These are phyloP conservation scores for Neofelis nebulosa DNA, from an alignment of 2,113 vertebrate species.

Conservation along the genomic window DNA sequence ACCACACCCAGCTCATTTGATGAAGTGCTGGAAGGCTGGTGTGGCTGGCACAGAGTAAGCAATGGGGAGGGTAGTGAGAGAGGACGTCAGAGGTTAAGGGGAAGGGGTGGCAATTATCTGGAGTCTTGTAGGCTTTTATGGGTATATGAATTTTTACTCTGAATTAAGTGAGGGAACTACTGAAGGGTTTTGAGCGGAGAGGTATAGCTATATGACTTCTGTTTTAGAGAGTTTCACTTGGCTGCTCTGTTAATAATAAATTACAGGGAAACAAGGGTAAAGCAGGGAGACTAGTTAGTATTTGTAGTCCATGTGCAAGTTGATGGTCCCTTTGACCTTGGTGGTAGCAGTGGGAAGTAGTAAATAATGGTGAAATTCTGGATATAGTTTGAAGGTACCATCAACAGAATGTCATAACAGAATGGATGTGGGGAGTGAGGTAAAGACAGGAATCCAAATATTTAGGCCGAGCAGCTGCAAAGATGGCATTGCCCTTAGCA, in stretches of 20 bases:
- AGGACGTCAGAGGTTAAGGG: not conserved
- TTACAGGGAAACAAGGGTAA: not conserved
- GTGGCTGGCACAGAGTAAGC: not conserved
- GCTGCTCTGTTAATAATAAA: not conserved
- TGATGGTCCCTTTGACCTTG: not conserved
- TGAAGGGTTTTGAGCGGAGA: not conserved
- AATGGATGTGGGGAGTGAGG: not conserved
- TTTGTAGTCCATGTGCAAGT: not conserved
- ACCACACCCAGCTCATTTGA: not conserved
- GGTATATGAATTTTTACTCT: not conserved
- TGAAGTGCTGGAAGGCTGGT: not conserved
- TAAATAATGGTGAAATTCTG: not conserved
- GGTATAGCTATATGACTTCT: not conserved
- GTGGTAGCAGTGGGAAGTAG: not conserved
- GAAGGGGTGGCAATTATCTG: not conserved
- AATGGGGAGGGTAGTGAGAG: not conserved
- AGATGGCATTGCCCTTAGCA: not conserved
- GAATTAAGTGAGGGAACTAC: not conserved
- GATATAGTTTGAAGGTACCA: not conserved
- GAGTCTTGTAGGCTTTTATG: not conserved
- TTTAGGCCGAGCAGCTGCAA: not conserved
- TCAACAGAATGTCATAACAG: not conserved
- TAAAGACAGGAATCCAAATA: slow-evolving; percentile 26
- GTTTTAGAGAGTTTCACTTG: not conserved
- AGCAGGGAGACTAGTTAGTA: not conserved